Evolutionary conservation across 1,140 invertebrate genomes (phyloP), one percentile per base, ranked within the genome.

Genomic region (Tetramorium simillimum): DNA sequence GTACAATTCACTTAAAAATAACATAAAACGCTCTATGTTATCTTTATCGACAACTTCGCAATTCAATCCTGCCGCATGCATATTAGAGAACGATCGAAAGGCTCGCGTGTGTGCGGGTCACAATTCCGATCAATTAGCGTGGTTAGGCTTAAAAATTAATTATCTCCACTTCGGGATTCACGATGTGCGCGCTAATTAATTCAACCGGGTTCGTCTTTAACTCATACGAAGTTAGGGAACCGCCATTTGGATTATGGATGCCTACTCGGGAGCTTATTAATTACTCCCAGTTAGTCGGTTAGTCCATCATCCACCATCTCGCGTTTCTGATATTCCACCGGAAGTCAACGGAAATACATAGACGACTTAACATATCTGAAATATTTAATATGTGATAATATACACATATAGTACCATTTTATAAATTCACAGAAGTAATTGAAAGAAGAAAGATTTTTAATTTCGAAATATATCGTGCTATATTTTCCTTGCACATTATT

Each of bases 101-200:
- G 40, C 37, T 72, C 21, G 49, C 12, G 33, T 46, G 37, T 24
- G 67, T 10, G 75, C 43, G 46, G 33, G 24, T 40, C 73, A 75
- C 78, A 53, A 56, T 67, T 69, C 18, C 75, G 89, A 91, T 91
- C 88, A 89, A 92, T 93, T 93, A 93, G 87, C 88, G 89, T 90
- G 80, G 81, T 88, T 88, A 88, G 85, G 91, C 88, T 90, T 89
- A 90, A 89, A 92, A 92, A 93, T 92, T 93, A 93, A 93, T 93
- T 92, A 91, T 90, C 88, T 86, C 76, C 62, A 21, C 75, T 67
- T 85, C 69, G 81, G 81, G 33, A 88, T 87, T 90, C 86, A 81
- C 77, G 78, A 88, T 72, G 84, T 88, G 60, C 60, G 78, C 84
- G 40, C 62, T 90, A 84, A 92, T 91, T 92, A 92, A 91, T 92